These are phyloP conservation scores for Campoplex nolae DNA, from an alignment of 2,888 invertebrate genomes.

Conservation along the genomic window DNA sequence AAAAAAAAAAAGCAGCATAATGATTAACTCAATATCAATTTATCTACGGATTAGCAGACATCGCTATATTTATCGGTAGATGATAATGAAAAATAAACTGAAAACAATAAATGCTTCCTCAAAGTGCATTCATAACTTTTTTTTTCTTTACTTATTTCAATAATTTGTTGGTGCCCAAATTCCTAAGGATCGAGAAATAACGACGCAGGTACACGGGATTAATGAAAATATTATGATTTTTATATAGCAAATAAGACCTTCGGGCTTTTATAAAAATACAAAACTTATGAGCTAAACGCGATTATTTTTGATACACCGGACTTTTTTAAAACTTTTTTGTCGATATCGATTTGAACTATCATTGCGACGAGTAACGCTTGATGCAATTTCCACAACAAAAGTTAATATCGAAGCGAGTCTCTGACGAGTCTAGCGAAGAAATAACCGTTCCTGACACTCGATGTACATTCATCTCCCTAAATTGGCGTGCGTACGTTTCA, in stretches of 20 bases:
- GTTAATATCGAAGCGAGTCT: constrained; percentile 87
- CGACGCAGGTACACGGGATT: neutral
- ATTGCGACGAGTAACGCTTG: constrained; percentile 52
- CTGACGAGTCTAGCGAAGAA: constrained; percentile 76
- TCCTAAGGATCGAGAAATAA: neutral
- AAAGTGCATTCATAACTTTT: constrained; percentile 52
- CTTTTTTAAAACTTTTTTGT: neutral
- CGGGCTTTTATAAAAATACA: constrained; percentile 21
- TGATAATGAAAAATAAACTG: constrained; percentile 67
- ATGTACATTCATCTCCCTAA: constrained; percentile 70
- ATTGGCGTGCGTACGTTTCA: constrained; percentile 71
- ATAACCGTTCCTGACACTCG: constrained; percentile 73
- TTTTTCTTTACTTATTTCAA: constrained; percentile 12
- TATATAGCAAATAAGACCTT: neutral
- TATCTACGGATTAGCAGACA: constrained; percentile 67
- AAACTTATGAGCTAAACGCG: neutral
- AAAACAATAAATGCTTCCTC: constrained; percentile 69
- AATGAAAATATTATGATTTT: neutral
- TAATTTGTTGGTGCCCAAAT: constrained; percentile 44
- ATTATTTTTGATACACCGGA: neutral
- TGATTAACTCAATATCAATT: constrained; percentile 56
- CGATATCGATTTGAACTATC: constrained; percentile 1
- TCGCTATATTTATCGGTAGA: constrained; percentile 68
- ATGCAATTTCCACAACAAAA: constrained; percentile 87
- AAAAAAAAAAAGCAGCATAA: constrained; percentile 29